Conservation (phyloP, 1,140 invertebrate genomes). For the Hestina assimilis region DNA sequence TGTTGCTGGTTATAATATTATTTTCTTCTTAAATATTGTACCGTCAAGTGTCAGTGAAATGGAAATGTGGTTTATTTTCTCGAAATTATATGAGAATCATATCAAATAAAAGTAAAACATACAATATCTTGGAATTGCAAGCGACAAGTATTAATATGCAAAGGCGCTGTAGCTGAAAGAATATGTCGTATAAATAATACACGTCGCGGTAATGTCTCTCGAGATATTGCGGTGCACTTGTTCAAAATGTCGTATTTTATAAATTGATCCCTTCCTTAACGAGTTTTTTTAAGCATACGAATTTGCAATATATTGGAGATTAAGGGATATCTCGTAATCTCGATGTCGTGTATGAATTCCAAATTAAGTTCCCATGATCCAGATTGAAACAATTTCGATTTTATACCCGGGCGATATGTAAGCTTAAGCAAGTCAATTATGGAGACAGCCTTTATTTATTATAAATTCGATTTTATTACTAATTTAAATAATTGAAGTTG, state of each 20-base stretch:
- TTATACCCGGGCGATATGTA: not conserved
- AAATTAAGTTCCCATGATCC: not conserved
- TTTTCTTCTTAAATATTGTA: too few species aligned
- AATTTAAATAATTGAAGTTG: too few species aligned
- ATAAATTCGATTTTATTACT: too few species aligned
- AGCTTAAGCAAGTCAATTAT: not conserved
- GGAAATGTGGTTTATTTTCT: too few species aligned
- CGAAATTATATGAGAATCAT: too few species aligned
- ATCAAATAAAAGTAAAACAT: too few species aligned
- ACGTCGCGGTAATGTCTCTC: constrained; percentile 33
- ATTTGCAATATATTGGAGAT: constrained; percentile 5
- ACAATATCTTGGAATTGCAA: too few species aligned
- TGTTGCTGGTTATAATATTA: too few species aligned
- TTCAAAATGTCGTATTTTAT: not conserved
- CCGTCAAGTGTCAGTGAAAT: too few species aligned
- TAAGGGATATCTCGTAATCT: not conserved
- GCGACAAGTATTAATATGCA: constrained; percentile 66
- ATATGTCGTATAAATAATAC: constrained; percentile 35
- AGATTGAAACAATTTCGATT: not conserved
- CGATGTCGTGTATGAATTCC: constrained; percentile 1
- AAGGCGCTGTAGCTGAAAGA: constrained; percentile 46
- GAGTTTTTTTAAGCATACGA: constrained; percentile 4
- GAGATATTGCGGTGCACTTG: not conserved
- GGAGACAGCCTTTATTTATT: too few species aligned
- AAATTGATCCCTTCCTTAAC: not conserved